Evolutionary conservation across 2,113 vertebrate species (phyloP), one percentile per base, ranked within the genome.

Genomic region (Takifugu flavidus): DNA sequence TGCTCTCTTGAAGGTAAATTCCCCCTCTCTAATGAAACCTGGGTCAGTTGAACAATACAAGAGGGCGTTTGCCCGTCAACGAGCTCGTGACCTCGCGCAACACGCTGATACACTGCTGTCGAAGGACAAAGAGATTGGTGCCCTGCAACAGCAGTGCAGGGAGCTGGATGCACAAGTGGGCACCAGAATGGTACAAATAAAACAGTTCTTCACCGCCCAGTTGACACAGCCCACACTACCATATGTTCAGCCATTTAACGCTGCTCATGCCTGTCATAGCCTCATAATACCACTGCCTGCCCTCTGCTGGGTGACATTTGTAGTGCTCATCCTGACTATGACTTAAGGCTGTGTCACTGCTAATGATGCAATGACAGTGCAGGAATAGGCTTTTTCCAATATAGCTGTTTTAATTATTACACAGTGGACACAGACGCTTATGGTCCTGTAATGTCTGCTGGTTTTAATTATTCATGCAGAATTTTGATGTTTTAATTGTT

Each of bases 61-160:
- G 77, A 92, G 95, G 71, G 94, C 92, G 0, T 93, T 98, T 81
- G 95, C 94, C 44, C 89, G 88, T 49, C 96, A 98, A 84, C 90
- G 96, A 78, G 95, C 94, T 14, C 91, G 91, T 47, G 96, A 99
- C 79, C 90, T 99, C 56, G 94, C 93, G 25, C 94, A 94, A 58
- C 96, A 98, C 26, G 96, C 96, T 29, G 94, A 94, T 39, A 91
- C 89, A 4, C 92, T 98, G 63, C 88, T 98, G 82, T 93, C 86
- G 0, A 98, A 98, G 80, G 96, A 98, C 86, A 98, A 98, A 80
- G 93, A 98, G 89, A 98, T 98, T 0, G 92, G 93, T 42, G 87
- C 92, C 46, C 82, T 99, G 65, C 94, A 97, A 86, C 89, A 91
- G 65, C 92, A 96, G 68, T 96, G 94, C 80, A 82, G 92, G 65